Conservation (phyloP, 2,888 invertebrate species). For the Pheosia gnoma region DNA sequence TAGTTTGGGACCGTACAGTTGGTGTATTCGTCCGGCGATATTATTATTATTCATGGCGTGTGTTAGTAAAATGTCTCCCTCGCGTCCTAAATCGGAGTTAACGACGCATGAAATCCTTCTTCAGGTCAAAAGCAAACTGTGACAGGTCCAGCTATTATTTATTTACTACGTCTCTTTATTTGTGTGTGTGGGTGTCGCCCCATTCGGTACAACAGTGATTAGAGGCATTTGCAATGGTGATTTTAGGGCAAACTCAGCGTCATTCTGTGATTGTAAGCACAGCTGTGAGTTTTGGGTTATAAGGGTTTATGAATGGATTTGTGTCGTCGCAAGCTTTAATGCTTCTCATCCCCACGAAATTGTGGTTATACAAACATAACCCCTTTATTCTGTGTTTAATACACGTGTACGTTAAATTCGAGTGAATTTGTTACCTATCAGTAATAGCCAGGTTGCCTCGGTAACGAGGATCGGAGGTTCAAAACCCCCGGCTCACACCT, state of each 20-base stretch:
- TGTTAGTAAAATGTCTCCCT: conserved; percentile 2
- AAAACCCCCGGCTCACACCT: no score
- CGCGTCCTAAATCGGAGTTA: background rate
- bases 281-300: background rate
- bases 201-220: conserved; percentile 15
- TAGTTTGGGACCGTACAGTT: no score
- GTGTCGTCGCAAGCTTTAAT: background rate
- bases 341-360: no score
- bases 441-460: no score
- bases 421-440: no score
- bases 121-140: conserved; percentile 7
- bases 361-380: no score
- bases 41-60: background rate
- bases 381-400: no score
- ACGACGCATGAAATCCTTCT: background rate
- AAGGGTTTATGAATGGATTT: conserved; percentile 1
- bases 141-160: conserved; percentile 15
- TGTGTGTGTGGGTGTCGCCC: conserved; percentile 16
- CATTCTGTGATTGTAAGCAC: conserved; percentile 11
- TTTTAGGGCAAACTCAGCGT: conserved; percentile 28
- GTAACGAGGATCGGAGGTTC: no score
- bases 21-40: no score
- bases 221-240: conserved; percentile 31
- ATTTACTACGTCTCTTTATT: conserved; percentile 21
- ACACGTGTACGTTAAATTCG: no score